Evolutionary conservation across 2,797 vertebrate genomes (phyloP), one percentile per base, ranked within the genome.

Genomic region (Chiroxiphia lanceolata): DNA sequence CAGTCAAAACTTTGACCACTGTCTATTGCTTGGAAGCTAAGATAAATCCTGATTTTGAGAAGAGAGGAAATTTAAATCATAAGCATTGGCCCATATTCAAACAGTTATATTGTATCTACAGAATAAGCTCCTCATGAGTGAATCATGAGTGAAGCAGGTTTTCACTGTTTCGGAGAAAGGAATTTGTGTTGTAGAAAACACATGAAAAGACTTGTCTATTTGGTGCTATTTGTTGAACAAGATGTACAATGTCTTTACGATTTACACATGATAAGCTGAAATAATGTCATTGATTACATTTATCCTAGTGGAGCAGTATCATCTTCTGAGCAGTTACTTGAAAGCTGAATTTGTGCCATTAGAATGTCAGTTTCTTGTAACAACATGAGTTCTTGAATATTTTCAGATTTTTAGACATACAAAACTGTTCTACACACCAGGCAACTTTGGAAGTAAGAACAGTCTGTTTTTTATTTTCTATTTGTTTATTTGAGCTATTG

Each of bases 401-500:
- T 83, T 83, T 12, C 21, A 4, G 0, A 0, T 10, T 71, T 76
- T 68, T 63, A 75, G 9, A 67, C 27, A 34, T 48, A 20, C 21
- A 82, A 61, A 75, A 82, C 45, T 90, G 8, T 74, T 87, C 59
- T 71, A 15, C 60, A 76, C 26, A 74, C 11, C 33, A 83, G 33
- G 16, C 18, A 82, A 15, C 27, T 91, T 80, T 63, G 38, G 31
- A 59, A 88, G 36, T 38, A 81, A 53, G 27, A 89, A 14, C 3
- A 80, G 22, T 57, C 16, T 89, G 29, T 0, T 13, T 92, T 90
- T 94, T 92, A 36, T 68, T 91, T 40, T 38, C 11, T 83, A 9
- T 75, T 84, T 93, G 19, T 85, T 94, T 94, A 75, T 83, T 94
- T 90, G 61, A 61, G 59, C 33, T 82, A 69, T 53, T 82, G 20